A percentile compares a stretch with the other conserved stretches of the same genome.
Conservation (phyloP, 2,797 vertebrate genomes). For the Orientallactaga sibirica region DNA sequence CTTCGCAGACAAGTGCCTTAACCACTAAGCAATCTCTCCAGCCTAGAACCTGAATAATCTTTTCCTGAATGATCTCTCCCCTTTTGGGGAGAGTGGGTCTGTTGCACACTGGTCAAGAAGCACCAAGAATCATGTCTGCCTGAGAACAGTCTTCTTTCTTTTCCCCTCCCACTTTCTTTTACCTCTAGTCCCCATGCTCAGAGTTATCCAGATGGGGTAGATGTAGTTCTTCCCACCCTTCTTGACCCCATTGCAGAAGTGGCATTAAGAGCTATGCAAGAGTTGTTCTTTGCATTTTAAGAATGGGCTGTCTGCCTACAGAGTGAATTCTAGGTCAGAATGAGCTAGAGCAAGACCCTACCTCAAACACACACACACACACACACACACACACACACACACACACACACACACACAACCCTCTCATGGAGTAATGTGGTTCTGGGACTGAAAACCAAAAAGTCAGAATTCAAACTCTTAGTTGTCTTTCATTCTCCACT, state of each 20-base stretch:
- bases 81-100: neutral
- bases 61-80: neutral
- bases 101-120: neutral
- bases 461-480: conserved; percentile 39
- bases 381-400: no score
- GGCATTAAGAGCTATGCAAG: neutral
- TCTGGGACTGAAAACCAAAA: conserved; percentile 41
- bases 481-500: conserved; percentile 42
- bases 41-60: neutral
- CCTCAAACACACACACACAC: no score
- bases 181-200: neutral
- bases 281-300: conserved; percentile 8
- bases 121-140: neutral
- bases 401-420: no score
- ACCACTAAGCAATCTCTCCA: no score
- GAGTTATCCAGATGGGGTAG: neutral
- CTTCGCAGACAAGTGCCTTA: no score
- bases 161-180: neutral
- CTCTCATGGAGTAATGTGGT: neutral
- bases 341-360: no score
- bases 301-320: neutral
- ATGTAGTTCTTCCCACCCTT: neutral
- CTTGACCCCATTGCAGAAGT: neutral
- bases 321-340: no score
- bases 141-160: neutral